Base-by-base conservation (phyloP, 2,113 vertebrate genomes). In the Onychorhynchus coronatus region DNA sequence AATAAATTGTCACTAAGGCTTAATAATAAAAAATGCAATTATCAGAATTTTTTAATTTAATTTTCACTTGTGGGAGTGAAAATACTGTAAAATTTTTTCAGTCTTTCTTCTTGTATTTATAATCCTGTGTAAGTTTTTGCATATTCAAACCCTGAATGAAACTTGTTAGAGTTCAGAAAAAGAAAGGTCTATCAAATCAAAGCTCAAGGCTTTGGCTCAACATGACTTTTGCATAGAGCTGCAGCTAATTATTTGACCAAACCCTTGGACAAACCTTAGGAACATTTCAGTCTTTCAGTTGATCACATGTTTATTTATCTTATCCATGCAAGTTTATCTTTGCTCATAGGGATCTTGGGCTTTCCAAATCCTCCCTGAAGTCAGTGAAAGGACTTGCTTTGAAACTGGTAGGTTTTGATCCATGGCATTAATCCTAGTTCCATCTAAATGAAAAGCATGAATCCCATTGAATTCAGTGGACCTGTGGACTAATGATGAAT, bases 91-190 rank as follows among this genome's bases (percentile, higher is more conserved):
- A 16, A 44, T 30, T 81, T 66, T 91, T 68, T 59, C 28, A 42
- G 9, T 87, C 46, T 90, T 93, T 93, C 78, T 76, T 30, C n/a
- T 81, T 58, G 14, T 52, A 72, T 84, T 67, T 85, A 91, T 76
- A 93, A 81, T 84, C 77, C 31, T 74, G 30, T 95, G 65, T 96
- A 80, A 70, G 31, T 96, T 98, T 96, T 97, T 95, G 92, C 78
- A 94, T 96, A 97, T 95, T 97, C 41, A 95, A 85, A 96, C 89
- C 89, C 89, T 96, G 91, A 95, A 97, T 92, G 94, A 62, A 87
- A 22, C 46, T 59, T 95, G 37, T 91, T 77, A 83, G 47, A 65
- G 77, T 95, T 97, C 79, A 95, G 74, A 79, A 90, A 95, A 96
- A 89, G 55, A 96, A 95, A 95, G 46, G 50, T 76, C 28, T 83